phyloP scores from a whole-genome alignment of 2,888 invertebrate genomes.

The Drepanosiphum platanoidis region DNA sequence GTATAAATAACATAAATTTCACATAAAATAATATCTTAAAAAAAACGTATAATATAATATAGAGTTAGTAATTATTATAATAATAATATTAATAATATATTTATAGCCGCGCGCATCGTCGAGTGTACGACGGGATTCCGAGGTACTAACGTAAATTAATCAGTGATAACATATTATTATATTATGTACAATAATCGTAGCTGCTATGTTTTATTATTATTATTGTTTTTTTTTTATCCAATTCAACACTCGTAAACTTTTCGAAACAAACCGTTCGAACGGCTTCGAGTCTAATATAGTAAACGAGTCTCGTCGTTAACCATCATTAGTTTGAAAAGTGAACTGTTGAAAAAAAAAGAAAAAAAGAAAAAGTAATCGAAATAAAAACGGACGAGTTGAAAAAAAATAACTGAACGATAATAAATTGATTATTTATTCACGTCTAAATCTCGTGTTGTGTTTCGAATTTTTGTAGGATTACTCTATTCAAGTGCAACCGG shows the following conservation, averaged over 20 bases:
- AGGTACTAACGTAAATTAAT: neutral
- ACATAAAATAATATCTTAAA: neutral
- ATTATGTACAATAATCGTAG: neutral
- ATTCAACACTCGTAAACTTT: too few species aligned
- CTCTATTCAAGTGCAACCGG: neutral
- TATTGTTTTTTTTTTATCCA: too few species aligned
- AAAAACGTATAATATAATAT: neutral
- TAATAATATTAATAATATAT: neutral
- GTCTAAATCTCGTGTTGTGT: neutral
- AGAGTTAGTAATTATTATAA: too few species aligned
- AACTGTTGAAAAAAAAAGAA: neutral
- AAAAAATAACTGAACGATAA: too few species aligned
- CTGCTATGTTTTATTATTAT: neutral
- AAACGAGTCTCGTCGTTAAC: neutral
- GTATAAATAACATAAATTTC: constrained; percentile 3
- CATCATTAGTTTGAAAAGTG: neutral
- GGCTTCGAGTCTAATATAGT: too few species aligned
- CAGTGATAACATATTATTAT: too few species aligned
- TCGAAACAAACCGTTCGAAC: too few species aligned
- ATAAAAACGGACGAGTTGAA: too few species aligned
- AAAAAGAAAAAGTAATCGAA: too few species aligned
- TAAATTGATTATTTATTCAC: too few species aligned
- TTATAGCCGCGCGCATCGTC: neutral
- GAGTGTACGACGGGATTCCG: neutral
- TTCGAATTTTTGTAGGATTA: neutral